Evolutionary conservation across 2,797 vertebrate genomes (phyloP), one percentile per base, ranked within the genome.

Genomic region (Coracias cyanogaster): DNA sequence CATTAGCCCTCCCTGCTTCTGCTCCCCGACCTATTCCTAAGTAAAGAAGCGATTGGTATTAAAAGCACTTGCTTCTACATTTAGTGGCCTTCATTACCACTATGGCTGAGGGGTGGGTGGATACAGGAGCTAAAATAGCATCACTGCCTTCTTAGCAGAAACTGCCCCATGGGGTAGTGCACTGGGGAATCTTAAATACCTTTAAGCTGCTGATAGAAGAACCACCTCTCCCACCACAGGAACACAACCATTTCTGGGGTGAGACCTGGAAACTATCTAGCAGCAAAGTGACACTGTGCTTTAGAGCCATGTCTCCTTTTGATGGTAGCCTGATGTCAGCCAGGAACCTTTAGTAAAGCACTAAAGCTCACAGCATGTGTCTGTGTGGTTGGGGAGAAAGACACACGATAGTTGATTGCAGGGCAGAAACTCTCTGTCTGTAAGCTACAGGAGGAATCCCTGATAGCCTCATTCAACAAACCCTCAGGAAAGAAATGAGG

Each of bases 401-500:
- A 24, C 1, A 0, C 20, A n/a, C n/a, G n/a, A n/a, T n/a, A n/a
- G n/a, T n/a, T 45, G 41, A 67, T 65, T 49, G 64, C 74, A 48
- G 57, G 60, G 71, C 70, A 76, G 54, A 51, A 76, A 71, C 61
- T 43, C 48, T 7, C 33, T 12, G 15, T 15, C 73, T 39, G 9
- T 16, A 28, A 76, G 31, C 73, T 45, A 12, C 64, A 11, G 8
- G n/a, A 77, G 57, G n/a, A 65, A 49, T 16, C 62, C 90, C 82
- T 3, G 29, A 85, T 45, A 95, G 69, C 54, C 72, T 76, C 81
- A 88, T 49, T 93, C 74, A n/a, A 43, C 5, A 17, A 24, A n/a
- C 31, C 62, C 67, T 46, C 31, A 57, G 54, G 29, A 93, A 90
- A 90, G 89, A 94, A 93, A 83, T 62, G 88, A 93, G 48, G 54